Percentiles rank a stretch among this genome's conserved stretches.
phyloP scores from a whole-genome alignment of 2,797 vertebrate species.

The Myiotriccus ornatus region DNA sequence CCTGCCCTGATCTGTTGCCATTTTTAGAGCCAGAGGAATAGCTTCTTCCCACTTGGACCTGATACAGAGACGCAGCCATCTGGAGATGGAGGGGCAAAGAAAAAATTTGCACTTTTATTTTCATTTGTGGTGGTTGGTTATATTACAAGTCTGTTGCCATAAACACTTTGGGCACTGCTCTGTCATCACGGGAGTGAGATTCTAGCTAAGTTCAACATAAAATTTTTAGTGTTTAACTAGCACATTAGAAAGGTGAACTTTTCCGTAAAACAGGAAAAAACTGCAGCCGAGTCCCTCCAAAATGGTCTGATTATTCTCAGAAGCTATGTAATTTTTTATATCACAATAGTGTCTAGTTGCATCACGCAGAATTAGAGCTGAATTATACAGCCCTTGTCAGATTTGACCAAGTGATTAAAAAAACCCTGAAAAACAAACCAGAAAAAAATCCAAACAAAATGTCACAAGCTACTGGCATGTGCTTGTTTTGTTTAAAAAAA shows the following conservation, averaged over 20 bases:
- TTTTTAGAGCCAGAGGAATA: conserved; percentile 88
- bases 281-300: not conserved
- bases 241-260: not conserved
- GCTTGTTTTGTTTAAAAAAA: not conserved
- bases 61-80: conserved; percentile 92
- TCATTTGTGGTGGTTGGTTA: not conserved
- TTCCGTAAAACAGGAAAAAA: not conserved
- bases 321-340: not conserved
- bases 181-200: not conserved
- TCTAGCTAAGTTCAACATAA: not conserved
- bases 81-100: conserved; percentile 9
- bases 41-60: conserved; percentile 88
- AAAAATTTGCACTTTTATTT: not conserved
- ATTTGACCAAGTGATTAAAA: not conserved
- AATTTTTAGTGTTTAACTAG: not conserved
- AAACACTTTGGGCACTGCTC: not conserved
- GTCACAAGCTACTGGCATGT: not conserved
- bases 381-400: not conserved
- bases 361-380: not conserved
- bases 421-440: not conserved
- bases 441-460: not conserved
- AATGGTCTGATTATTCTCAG: not conserved
- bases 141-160: not conserved
- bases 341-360: not conserved
- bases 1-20: conserved; percentile 94